Evolutionary conservation across 1,140 invertebrate species (phyloP), one percentile per base, ranked within the genome.

Genomic region (Delia radicum): DNA sequence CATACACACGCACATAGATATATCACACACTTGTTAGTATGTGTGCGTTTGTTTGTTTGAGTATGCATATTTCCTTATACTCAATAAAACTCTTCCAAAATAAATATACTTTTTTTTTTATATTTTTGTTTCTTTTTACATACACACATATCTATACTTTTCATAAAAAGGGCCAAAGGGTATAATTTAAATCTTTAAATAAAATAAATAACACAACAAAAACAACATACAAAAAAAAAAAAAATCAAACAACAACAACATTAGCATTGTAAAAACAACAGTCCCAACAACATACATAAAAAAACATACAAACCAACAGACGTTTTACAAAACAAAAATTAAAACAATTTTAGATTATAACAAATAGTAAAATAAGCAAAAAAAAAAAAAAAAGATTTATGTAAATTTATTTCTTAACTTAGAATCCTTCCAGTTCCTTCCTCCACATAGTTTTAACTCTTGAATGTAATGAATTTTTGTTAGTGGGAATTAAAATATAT

Each of bases 1-100:
- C 55, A 33, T 4, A 65, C 29, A 3, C 73, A 63, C 15, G 46
- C 27, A 61, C 24, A 27, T 26, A 26, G 2, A 31, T 29, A 72
- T 55, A 15, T 33, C 33, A 2, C 6, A 21, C 27, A 29, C n/a
- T n/a, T 26, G 27, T 13, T 24, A 26, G 73, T 62, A 26, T 61
- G 0, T 55, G 0, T 75, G 26, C 29, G 42, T 69, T n/a, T 7
- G 6, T 75, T 6, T 71, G 21, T 71, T 5, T 71, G 42, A 24
- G 74, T 48, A 27, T 72, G 26, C 28, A 62, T 74, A 55, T 61
- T 24, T 26, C 21, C 37, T 74, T 65, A 26, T 26, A 62, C 21
- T 15, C 61, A 31, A 67, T 67, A 67, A 63, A 26, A 26, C 21
- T 31, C 31, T 63, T 31, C 37, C 37, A 74, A 62, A 74, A 74